Evolutionary conservation across 2,888 invertebrate species (phyloP).

Genomic region (Philonicus albiceps): DNA sequence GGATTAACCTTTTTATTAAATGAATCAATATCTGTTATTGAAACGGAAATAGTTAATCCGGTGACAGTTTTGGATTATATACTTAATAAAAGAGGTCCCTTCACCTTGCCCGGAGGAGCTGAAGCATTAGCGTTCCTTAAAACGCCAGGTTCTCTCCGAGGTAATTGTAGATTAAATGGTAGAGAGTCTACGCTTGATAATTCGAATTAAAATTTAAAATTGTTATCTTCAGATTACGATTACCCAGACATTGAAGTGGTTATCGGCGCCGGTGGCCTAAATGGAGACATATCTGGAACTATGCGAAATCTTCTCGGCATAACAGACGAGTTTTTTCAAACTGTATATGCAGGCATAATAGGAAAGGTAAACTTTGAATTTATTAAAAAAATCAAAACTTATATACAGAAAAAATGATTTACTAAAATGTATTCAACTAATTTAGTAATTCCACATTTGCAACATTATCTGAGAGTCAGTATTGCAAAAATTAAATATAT

Average conservation of each 20-base stretch:
- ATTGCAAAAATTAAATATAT: too few relatives aligned
- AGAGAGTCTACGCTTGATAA: background rate
- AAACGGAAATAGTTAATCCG: slow-evolving; percentile 67
- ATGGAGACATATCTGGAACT: slow-evolving; percentile 76
- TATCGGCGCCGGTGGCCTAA: slow-evolving; percentile 78
- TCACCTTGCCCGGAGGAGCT: slow-evolving; percentile 80
- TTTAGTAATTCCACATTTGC: too few relatives aligned
- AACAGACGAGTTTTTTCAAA: slow-evolving; percentile 62
- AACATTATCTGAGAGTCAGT: too few relatives aligned
- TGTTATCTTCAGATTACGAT: slow-evolving; percentile 56
- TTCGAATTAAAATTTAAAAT: background rate
- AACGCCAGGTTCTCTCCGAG: slow-evolving; percentile 67
- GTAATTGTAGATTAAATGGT: slow-evolving; percentile 49
- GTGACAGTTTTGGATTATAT: slow-evolving; percentile 70
- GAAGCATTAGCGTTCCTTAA: slow-evolving; percentile 79
- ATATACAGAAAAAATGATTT: too few relatives aligned
- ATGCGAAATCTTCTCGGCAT: slow-evolving; percentile 71
- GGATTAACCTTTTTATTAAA: slow-evolving; percentile 78
- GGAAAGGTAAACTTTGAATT: slow-evolving; percentile 51
- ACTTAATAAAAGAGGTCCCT: slow-evolving; percentile 72
- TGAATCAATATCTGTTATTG: slow-evolving; percentile 72
- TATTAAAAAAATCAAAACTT: background rate
- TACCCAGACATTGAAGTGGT: slow-evolving; percentile 84
- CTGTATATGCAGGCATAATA: slow-evolving; percentile 58
- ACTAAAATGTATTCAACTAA: too few relatives aligned